Evolutionary conservation across 37 sponge, comb jelly and placozoan species (phyloP), one percentile per base, ranked within the genome.

Genomic region (Amphimedon queenslandica): DNA sequence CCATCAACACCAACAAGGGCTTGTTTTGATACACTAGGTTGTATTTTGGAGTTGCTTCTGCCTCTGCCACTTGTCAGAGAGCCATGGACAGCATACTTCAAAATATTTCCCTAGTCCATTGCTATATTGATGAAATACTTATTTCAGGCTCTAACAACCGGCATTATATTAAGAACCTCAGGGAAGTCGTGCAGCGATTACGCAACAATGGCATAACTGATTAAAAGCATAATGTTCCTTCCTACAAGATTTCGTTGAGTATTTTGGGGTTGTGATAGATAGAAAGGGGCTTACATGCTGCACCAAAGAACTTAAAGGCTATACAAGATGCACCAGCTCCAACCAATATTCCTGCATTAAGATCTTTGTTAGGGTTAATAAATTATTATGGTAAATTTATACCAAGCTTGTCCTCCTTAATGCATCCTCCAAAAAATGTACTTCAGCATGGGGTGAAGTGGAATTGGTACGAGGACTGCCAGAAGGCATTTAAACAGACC

Each of bases 101-200:
- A 78, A 71, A 25, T 35, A 29, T 74, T 3, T 21, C 61, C 25
- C 57, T 29, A 23, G 64, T 70, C 31, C 39, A 55, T 23, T 64
- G 74, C 70, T 71, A 72, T 71, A 28, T 71, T 28, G 80, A 78
- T 51, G 80, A 78, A 30, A 72, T 71, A 23, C 20, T 78, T 6
- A 27, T 78, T 13, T 72, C 71, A 3, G 80, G 80, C 5, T 21
- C 43, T 30, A 34, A 37, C 4, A 43, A 33, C 3, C 31, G 18
- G 2, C 51, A 74, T 11, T 69, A 77, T 37, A 23, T 70, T 4
- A 51, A 74, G 55, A 70, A 33, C 51, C 57, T 71, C 3, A 58
- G 25, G 20, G 37, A 23, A 27, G 78, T 77, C 31, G 33, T 77
- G 69, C 16, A 75, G 25, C 34, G 77, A 11, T 29, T 75, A 33